Conservation (phyloP, 2,888 invertebrate species). For the Pseudococcus jackbeardsleyi region DNA sequence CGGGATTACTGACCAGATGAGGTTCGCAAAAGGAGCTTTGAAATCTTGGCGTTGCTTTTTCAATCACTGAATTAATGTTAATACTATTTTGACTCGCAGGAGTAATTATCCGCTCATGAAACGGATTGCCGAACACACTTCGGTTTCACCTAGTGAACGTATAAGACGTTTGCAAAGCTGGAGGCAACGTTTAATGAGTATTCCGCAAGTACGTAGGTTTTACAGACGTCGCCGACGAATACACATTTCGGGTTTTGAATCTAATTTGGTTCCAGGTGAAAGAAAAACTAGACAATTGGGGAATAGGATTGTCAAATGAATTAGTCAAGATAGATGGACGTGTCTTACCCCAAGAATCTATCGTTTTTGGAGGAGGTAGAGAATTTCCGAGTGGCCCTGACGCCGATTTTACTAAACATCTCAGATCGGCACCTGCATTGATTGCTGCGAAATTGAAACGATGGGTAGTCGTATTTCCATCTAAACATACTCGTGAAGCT, state of each 20-base stretch:
- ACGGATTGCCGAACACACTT: conserved; percentile 80
- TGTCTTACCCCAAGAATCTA: conserved; percentile 76
- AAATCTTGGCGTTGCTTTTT: neutral
- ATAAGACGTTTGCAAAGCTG: conserved; percentile 70
- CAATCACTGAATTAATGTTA: neutral
- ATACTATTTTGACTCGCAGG: conserved; percentile 68
- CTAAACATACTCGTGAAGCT: conserved; percentile 61
- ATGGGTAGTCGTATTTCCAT: conserved; percentile 71
- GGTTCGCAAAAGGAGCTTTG: neutral
- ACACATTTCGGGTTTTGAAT: neutral
- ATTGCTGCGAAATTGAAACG: conserved; percentile 68
- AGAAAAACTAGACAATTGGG: conserved; percentile 76
- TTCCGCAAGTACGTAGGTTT: conserved; percentile 26
- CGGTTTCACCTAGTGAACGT: conserved; percentile 79
- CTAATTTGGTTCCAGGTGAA: neutral
- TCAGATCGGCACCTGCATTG: conserved; percentile 74
- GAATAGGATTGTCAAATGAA: conserved; percentile 74
- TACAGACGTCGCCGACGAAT: no score
- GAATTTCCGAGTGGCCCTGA: neutral
- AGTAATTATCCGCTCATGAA: conserved; percentile 77
- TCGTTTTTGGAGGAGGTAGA: conserved; percentile 71
- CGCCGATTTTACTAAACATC: conserved; percentile 84
- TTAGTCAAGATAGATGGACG: conserved; percentile 80
- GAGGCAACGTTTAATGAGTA: neutral
- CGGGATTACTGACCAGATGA: conserved; percentile 77